A percentile compares a stretch with the other conserved stretches of the same genome.
Evolutionary conservation across 2,888 invertebrate genomes (phyloP).

Genomic region (Papilio gigon): DNA sequence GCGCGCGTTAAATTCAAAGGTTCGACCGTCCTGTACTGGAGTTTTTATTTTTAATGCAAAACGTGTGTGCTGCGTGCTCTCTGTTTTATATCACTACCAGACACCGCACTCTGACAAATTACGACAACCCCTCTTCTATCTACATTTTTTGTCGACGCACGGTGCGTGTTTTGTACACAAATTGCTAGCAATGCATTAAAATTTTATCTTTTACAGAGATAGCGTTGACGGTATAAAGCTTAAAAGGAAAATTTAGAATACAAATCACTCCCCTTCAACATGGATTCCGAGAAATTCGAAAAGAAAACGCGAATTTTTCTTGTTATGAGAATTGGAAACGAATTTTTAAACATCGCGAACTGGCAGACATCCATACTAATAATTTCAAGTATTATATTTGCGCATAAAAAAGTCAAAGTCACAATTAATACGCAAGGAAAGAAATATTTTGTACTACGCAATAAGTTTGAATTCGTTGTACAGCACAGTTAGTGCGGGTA

Average conservation of each 20-base stretch:
- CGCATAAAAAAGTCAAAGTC: background rate
- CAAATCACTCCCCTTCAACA: background rate
- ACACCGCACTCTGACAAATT: conserved; percentile 28
- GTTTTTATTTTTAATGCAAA: conserved; percentile 27
- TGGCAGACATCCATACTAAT: background rate
- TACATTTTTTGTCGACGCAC: background rate
- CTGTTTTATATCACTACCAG: conserved; percentile 12
- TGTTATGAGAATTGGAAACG: background rate
- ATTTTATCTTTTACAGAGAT: conserved; percentile 5
- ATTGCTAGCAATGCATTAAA: background rate
- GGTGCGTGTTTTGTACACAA: background rate
- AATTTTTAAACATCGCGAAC: background rate
- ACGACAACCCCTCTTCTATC: conserved; percentile 11
- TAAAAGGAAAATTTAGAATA: background rate
- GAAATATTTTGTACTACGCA: background rate
- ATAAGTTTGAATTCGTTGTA: background rate
- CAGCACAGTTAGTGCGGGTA: conserved; percentile 7
- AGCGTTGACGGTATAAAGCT: background rate
- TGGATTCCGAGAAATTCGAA: background rate
- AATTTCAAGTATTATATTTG: background rate
- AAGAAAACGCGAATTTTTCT: background rate
- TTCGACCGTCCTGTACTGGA: conserved; percentile 18
- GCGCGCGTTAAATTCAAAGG: conserved; percentile 23
- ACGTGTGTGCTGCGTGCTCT: conserved; percentile 5
- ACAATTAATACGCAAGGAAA: background rate